phyloP scores from a whole-genome alignment of 2,113 vertebrate genomes.

The Leucoraja erinaceus region DNA sequence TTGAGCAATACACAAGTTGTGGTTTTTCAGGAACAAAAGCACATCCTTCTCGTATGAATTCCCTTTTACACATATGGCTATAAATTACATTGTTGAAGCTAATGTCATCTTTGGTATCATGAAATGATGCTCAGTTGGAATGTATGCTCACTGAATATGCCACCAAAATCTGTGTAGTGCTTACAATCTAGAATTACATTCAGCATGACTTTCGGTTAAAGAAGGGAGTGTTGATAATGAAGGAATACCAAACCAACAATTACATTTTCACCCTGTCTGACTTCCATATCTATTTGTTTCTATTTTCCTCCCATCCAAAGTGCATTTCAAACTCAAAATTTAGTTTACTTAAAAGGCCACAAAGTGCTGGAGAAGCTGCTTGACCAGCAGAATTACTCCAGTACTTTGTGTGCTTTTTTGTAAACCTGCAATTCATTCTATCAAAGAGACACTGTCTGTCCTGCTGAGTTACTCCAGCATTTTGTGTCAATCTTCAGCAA shows the following conservation, averaged over 20 bases:
- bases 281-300: not conserved
- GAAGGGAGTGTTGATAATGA: too few species aligned
- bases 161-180: not conserved
- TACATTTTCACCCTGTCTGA: not conserved
- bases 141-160: not conserved
- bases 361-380: too few species aligned
- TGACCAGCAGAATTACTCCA: too few species aligned
- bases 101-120: not conserved
- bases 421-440: too few species aligned
- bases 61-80: not conserved
- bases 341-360: not conserved
- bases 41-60: not conserved
- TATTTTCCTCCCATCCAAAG: not conserved
- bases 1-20: not conserved
- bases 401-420: too few species aligned
- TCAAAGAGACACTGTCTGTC: too few species aligned
- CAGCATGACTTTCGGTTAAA: not conserved
- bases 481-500: too few species aligned
- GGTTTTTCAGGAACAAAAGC: not conserved
- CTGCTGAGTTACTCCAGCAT: too few species aligned
- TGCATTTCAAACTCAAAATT: not conserved
- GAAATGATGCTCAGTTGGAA: not conserved
- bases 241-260: not conserved
- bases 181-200: constrained; percentile 3
- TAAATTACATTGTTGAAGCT: too few species aligned